Evolutionary conservation across 2,888 invertebrate genomes (phyloP).

Genomic region (Crepidodera aurea): DNA sequence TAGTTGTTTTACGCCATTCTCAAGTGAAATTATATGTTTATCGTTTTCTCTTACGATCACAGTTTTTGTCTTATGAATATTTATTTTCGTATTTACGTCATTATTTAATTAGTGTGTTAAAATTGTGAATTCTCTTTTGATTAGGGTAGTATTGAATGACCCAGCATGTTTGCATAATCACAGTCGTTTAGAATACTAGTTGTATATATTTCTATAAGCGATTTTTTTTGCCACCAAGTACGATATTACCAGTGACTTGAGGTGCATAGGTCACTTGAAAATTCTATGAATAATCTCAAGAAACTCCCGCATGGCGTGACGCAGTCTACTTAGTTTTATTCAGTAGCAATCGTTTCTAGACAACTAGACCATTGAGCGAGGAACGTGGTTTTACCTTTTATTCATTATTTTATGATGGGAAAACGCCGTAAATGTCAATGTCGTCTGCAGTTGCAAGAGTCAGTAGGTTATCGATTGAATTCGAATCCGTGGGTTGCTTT

Average conservation of each 20-base stretch:
- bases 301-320: background rate
- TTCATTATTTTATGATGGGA: slow-evolving; percentile 23
- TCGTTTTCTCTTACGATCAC: too few relatives aligned
- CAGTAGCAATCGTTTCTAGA: background rate
- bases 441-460: slow-evolving; percentile 15
- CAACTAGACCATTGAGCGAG: slow-evolving; percentile 3
- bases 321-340: background rate
- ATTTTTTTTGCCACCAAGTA: too few relatives aligned
- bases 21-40: too few relatives aligned
- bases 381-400: slow-evolving; percentile 23
- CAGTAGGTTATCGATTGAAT: slow-evolving; percentile 14
- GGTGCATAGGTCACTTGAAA: background rate
- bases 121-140: too few relatives aligned
- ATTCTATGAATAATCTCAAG: background rate
- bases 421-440: slow-evolving; percentile 33
- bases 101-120: too few relatives aligned
- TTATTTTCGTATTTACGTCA: too few relatives aligned
- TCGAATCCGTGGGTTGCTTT: background rate
- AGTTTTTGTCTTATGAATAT: too few relatives aligned
- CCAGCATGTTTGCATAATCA: too few relatives aligned
- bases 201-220: too few relatives aligned
- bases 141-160: too few relatives aligned
- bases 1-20: too few relatives aligned
- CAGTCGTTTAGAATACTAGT: too few relatives aligned
- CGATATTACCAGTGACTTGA: background rate